Conservation (phyloP, 2,113 vertebrate species). For the Phalacrocorax pelagicus region DNA sequence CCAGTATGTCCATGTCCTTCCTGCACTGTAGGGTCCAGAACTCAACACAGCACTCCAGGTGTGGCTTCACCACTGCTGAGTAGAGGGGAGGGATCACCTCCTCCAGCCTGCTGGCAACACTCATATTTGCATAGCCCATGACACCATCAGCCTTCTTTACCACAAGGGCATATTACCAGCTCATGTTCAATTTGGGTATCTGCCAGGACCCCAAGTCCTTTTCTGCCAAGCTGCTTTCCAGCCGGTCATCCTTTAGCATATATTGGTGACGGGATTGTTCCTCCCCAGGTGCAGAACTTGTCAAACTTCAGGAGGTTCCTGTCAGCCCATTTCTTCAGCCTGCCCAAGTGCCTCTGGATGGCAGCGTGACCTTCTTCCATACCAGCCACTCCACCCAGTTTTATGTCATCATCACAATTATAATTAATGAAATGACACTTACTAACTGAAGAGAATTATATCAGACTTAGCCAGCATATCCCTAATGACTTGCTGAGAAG, state of each 20-base stretch:
- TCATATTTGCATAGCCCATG: not conserved
- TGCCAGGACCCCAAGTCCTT: not conserved
- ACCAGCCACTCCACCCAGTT: not conserved
- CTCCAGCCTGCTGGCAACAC: fast-evolving
- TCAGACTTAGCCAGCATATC: not conserved
- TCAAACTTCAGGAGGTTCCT: not conserved
- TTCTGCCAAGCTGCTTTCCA: not conserved
- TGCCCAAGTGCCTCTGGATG: not conserved
- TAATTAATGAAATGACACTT: not conserved
- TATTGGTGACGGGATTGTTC: not conserved
- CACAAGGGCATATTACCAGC: fast-evolving
- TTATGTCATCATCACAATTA: not conserved
- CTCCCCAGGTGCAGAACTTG: not conserved
- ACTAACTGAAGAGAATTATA: not conserved
- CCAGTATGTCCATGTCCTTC: not conserved
- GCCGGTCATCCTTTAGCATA: not conserved
- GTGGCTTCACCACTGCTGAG: not conserved
- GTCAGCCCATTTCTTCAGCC: not conserved
- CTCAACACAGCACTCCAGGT: not conserved
- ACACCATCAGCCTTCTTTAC: not conserved
- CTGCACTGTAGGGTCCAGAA: not conserved
- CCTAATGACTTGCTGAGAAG: not conserved
- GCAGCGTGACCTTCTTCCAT: not conserved
- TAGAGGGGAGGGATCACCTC: not conserved
- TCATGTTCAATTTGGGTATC: not conserved